Evolutionary conservation across 2,113 vertebrate species (phyloP).

Genomic region (Salvelinus sp.): DNA sequence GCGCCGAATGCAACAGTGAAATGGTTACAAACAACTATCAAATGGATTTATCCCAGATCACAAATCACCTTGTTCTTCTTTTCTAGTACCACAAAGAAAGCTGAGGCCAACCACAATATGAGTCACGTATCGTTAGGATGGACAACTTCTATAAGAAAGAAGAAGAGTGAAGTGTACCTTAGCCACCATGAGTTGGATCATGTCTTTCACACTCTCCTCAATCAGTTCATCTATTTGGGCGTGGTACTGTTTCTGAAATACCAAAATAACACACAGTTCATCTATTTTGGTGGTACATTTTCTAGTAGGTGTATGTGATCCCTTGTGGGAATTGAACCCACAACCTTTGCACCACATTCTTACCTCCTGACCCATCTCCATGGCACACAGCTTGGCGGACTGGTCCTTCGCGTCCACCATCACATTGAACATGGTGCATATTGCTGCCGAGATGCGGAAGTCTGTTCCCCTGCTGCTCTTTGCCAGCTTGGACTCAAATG

Average conservation of each 20-base stretch:
- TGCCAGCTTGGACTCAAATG: slow-evolving; percentile 97
- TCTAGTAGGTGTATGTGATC: too few species aligned
- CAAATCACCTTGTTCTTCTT: background rate
- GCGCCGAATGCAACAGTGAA: too few species aligned
- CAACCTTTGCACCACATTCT: background rate
- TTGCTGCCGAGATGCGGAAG: slow-evolving; percentile 97
- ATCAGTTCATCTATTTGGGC: slow-evolving; percentile 98
- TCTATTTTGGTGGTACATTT: background rate
- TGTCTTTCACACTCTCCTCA: slow-evolving; percentile 98
- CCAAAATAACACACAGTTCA: background rate
- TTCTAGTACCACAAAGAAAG: too few species aligned
- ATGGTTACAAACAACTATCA: background rate
- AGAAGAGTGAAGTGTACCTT: slow-evolving; percentile 79
- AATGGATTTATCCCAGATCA: background rate
- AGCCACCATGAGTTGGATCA: slow-evolving; percentile 96
- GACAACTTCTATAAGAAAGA: too few species aligned
- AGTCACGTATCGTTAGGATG: too few species aligned
- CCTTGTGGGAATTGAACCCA: too few species aligned
- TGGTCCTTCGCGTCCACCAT: slow-evolving; percentile 99
- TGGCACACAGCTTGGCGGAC: slow-evolving; percentile 97
- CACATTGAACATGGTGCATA: slow-evolving; percentile 99
- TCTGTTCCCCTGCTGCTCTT: slow-evolving; percentile 99
- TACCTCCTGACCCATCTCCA: slow-evolving; percentile 99
- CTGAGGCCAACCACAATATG: background rate
- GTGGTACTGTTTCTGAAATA: slow-evolving; percentile 91